These are phyloP conservation scores for Folsomia candida DNA, from an alignment of 2,888 invertebrate species.

Conservation along the genomic window DNA sequence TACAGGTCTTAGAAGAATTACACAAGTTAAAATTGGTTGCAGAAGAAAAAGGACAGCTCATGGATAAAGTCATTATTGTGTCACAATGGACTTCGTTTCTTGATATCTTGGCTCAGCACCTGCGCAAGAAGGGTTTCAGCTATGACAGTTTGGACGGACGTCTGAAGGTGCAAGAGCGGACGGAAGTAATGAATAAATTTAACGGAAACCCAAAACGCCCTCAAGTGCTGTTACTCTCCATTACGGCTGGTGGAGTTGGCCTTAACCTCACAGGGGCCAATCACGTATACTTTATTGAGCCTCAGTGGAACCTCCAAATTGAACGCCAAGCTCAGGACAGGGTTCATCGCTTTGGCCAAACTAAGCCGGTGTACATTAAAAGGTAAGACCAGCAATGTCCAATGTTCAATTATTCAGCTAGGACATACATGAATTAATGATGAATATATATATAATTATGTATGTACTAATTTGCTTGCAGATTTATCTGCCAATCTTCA, in stretches of 20 bases:
- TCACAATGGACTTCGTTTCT: constrained; percentile 91
- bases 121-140: constrained; percentile 59
- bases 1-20: constrained; percentile 34
- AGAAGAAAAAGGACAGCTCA: constrained; percentile 59
- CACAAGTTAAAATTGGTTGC: constrained; percentile 58
- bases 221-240: constrained; percentile 71
- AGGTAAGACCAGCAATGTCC: too few species aligned
- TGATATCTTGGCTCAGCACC: constrained; percentile 66
- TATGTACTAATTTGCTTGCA: constrained; percentile 53
- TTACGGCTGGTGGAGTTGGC: constrained; percentile 92
- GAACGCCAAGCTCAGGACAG: constrained; percentile 93
- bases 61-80: constrained; percentile 78
- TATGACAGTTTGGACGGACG: constrained; percentile 71
- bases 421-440: not conserved
- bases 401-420: constrained; percentile 52
- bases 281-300: constrained; percentile 83
- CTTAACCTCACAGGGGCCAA: constrained; percentile 89
- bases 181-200: constrained; percentile 34
- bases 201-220: constrained; percentile 33
- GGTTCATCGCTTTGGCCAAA: constrained; percentile 87
- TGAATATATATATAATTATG: constrained; percentile 1
- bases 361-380: constrained; percentile 74
- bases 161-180: constrained; percentile 30
- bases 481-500: constrained; percentile 78
- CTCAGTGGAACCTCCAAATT: constrained; percentile 96